phyloP scores from a whole-genome alignment of 2,113 vertebrate genomes.

The Brachirus orientalis region DNA sequence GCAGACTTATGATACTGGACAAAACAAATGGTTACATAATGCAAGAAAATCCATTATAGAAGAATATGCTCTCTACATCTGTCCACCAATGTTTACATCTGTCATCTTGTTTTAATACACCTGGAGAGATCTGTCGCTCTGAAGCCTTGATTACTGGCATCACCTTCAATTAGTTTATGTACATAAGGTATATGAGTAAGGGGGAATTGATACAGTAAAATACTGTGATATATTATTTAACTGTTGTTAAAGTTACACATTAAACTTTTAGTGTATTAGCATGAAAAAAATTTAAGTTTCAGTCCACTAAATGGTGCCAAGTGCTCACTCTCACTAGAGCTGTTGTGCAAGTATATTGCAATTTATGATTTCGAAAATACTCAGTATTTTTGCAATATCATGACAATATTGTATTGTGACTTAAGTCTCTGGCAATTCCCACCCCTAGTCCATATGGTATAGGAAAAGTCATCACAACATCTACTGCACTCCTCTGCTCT shows the following conservation, averaged over 20 bases:
- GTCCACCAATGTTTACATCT: neutral
- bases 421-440: too few species aligned
- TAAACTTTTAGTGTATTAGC: too few species aligned
- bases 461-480: conserved; percentile 57
- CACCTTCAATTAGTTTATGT: conserved; percentile 32
- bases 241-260: too few species aligned
- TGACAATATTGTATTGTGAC: too few species aligned
- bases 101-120: neutral
- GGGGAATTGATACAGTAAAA: too few species aligned
- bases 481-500: conserved; percentile 6
- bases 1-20: neutral
- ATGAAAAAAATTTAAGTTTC: too few species aligned
- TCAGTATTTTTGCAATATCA: too few species aligned
- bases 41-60: neutral
- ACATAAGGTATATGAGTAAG: conserved; percentile 27
- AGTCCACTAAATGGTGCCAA: too few species aligned
- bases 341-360: too few species aligned
- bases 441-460: neutral
- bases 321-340: too few species aligned
- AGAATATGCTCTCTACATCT: neutral
- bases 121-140: neutral
- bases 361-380: too few species aligned
- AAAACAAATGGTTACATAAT: neutral
- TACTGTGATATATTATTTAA: too few species aligned
- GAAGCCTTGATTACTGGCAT: conserved; percentile 17